Conservation (phyloP, 2,888 invertebrate species). For the Ochropleura leucogaster region DNA sequence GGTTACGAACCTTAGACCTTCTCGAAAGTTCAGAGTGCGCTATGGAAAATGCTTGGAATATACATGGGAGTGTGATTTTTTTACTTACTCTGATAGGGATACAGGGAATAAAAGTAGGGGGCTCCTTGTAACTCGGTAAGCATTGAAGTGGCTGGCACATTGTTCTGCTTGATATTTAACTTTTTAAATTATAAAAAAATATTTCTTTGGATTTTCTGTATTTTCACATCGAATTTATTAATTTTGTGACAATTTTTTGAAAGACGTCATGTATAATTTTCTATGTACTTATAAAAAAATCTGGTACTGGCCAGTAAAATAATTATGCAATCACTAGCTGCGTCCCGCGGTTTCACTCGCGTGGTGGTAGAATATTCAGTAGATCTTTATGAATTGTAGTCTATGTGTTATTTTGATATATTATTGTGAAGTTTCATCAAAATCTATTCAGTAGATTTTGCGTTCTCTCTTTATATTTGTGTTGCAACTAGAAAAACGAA, state of each 20-base stretch:
- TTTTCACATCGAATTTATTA: conserved; percentile 36
- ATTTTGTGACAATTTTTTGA: conserved; percentile 30
- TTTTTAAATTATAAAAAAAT: conserved; percentile 28
- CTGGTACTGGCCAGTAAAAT: background rate
- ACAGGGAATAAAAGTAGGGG: conserved; percentile 78
- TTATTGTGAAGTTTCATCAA: too few species aligned
- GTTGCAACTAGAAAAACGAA: background rate
- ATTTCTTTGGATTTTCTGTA: conserved; percentile 36
- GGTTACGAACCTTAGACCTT: background rate
- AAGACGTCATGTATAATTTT: background rate
- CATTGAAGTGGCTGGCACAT: conserved; percentile 80
- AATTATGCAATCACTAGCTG: background rate
- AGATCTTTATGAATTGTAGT: too few species aligned
- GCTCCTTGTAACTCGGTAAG: conserved; percentile 80
- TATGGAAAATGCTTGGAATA: background rate
- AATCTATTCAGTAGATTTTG: too few species aligned
- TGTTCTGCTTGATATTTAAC: conserved; percentile 31
- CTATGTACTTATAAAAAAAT: background rate
- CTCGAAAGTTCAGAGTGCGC: background rate
- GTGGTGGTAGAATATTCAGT: too few species aligned
- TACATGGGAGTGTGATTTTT: background rate
- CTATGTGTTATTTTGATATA: too few species aligned
- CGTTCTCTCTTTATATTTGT: background rate
- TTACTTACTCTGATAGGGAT: conserved; percentile 75
- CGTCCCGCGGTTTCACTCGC: too few species aligned